These are phyloP conservation scores for Apodemia duryi DNA, from an alignment of 2,888 invertebrate genomes.

Conservation along the genomic window DNA sequence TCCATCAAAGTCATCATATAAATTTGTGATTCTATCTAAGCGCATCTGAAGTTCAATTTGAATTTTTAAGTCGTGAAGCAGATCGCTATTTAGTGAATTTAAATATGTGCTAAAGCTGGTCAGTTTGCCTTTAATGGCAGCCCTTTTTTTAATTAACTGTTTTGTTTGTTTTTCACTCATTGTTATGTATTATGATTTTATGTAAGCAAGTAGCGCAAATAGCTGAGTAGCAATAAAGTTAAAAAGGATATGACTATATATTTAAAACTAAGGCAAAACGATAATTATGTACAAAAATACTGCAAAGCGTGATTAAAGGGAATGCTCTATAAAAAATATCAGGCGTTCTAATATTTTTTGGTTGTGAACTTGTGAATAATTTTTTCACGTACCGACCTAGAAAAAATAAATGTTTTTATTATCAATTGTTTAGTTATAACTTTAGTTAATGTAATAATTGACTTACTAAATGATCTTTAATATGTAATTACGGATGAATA, in stretches of 20 bases:
- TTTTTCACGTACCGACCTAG: too few relatives aligned
- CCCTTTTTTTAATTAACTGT: conserved; percentile 19
- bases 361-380: too few relatives aligned
- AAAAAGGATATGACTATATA: not conserved
- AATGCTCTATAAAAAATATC: too few relatives aligned
- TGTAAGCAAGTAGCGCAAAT: not conserved
- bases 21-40: conserved; percentile 2
- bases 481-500: too few relatives aligned
- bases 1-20: conserved; percentile 6
- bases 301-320: too few relatives aligned
- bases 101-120: conserved; percentile 20
- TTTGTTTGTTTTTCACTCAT: conserved; percentile 14
- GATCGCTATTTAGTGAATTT: not conserved
- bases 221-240: not conserved
- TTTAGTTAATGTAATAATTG: too few relatives aligned
- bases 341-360: too few relatives aligned
- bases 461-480: too few relatives aligned
- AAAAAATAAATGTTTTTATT: too few relatives aligned
- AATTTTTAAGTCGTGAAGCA: not conserved
- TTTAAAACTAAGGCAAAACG: too few relatives aligned
- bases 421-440: too few relatives aligned
- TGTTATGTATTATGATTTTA: not conserved
- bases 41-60: conserved; percentile 4
- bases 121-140: conserved; percentile 19
- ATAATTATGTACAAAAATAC: too few relatives aligned